phyloP scores from a whole-genome alignment of 2,113 vertebrate species.

The Lynx canadensis region DNA sequence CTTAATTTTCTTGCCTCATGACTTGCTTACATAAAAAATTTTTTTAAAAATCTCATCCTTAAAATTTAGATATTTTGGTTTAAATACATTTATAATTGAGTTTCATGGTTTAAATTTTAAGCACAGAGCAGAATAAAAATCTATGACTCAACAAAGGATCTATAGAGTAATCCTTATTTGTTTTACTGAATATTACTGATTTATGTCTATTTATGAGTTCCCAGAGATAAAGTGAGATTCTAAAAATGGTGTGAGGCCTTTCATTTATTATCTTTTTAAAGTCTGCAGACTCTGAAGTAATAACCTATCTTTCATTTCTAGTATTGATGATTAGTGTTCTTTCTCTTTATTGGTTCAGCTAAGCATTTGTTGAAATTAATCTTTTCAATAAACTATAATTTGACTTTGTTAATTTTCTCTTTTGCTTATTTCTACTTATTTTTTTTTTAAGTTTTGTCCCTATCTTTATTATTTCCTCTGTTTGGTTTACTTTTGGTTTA shows the following conservation, averaged over 20 bases:
- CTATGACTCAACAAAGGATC: conserved; percentile 4
- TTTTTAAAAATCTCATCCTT: background rate
- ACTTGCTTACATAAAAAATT: background rate
- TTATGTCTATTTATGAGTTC: background rate
- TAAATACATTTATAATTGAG: conserved; percentile 14
- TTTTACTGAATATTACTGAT: background rate
- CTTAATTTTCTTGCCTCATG: background rate
- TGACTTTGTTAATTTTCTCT: background rate
- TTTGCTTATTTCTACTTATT: background rate
- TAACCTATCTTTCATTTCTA: background rate
- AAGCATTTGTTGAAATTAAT: background rate
- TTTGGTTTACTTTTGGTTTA: background rate
- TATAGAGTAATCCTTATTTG: background rate
- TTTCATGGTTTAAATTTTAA: conserved; percentile 30
- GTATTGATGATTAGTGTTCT: background rate
- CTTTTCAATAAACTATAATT: background rate
- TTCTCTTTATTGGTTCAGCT: background rate
- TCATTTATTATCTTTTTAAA: conserved; percentile 24
- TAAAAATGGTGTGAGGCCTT: background rate
- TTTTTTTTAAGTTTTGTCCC: background rate
- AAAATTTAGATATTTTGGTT: conserved; percentile 19
- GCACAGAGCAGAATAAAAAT: background rate
- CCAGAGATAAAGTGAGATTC: background rate
- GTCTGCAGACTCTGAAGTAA: background rate
- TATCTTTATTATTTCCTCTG: background rate